These are phyloP conservation scores for Halocynthia aurantium DNA, from an alignment of 23 tunicate genomes.

Conservation along the genomic window DNA sequence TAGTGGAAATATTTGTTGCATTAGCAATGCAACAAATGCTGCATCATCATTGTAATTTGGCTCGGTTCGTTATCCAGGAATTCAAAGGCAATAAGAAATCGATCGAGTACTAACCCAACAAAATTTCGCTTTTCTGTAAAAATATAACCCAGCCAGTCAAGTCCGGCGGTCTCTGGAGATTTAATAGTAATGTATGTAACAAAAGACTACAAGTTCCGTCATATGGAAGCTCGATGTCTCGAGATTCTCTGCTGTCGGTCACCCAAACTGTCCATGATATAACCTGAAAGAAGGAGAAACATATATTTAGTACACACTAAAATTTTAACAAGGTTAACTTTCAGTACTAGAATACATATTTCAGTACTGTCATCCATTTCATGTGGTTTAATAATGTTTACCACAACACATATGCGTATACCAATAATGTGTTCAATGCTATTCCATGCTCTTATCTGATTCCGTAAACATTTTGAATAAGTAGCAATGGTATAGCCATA, in stretches of 20 bases:
- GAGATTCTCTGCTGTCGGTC: constrained; percentile 39
- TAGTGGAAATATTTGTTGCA: too few relatives aligned
- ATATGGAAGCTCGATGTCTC: constrained; percentile 51
- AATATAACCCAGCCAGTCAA: constrained; percentile 60
- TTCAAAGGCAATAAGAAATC: background rate
- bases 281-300: constrained; percentile 24
- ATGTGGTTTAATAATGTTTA: background rate
- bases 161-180: constrained; percentile 43
- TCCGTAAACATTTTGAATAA: too few relatives aligned
- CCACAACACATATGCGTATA: background rate
- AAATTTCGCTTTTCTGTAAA: constrained; percentile 54
- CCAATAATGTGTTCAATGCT: too few relatives aligned
- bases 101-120: constrained; percentile 33
- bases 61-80: too few relatives aligned
- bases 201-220: constrained; percentile 50
- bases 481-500: too few relatives aligned
- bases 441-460: too few relatives aligned
- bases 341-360: background rate
- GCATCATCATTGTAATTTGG: too few relatives aligned
- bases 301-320: background rate
- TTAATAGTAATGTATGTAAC: constrained; percentile 37
- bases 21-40: background rate
- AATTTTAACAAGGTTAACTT: background rate
- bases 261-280: constrained; percentile 58
- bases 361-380: background rate